phyloP scores from a whole-genome alignment of 2,113 vertebrate species.

The Rhinolophus sinicus region DNA sequence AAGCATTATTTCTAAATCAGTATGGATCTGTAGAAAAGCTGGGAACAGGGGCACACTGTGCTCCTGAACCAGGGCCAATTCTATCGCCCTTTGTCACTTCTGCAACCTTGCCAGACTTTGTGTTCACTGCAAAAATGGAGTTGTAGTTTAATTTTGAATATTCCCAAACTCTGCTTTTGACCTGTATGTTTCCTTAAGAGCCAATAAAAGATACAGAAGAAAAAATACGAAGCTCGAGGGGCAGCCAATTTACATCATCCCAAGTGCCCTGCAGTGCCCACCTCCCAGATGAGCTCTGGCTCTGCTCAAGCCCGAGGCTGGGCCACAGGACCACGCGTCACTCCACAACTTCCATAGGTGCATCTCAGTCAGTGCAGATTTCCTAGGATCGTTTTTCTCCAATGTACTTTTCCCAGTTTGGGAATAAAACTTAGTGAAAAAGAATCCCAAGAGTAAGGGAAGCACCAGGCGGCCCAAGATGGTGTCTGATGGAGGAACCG shows the following conservation, averaged over 20 bases:
- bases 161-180: background rate
- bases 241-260: background rate
- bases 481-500: background rate
- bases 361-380: background rate
- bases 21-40: slow-evolving; percentile 59
- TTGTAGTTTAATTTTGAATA: background rate
- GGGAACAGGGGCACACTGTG: background rate
- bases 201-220: background rate
- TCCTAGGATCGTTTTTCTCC: background rate
- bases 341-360: background rate
- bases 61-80: slow-evolving; percentile 40
- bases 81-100: background rate
- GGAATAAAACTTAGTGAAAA: background rate
- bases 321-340: background rate
- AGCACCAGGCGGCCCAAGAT: background rate
- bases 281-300: background rate
- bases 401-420: background rate
- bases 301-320: background rate
- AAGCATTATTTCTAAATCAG: slow-evolving; percentile 76
- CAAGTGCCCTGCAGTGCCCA: background rate
- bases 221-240: background rate
- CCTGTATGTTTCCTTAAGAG: background rate
- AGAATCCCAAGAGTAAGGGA: background rate
- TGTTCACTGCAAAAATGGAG: slow-evolving; percentile 46
- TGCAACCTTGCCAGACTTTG: background rate